These are phyloP conservation scores for Ormyrus labotus DNA, from an alignment of 2,888 invertebrate species.

Conservation along the genomic window DNA sequence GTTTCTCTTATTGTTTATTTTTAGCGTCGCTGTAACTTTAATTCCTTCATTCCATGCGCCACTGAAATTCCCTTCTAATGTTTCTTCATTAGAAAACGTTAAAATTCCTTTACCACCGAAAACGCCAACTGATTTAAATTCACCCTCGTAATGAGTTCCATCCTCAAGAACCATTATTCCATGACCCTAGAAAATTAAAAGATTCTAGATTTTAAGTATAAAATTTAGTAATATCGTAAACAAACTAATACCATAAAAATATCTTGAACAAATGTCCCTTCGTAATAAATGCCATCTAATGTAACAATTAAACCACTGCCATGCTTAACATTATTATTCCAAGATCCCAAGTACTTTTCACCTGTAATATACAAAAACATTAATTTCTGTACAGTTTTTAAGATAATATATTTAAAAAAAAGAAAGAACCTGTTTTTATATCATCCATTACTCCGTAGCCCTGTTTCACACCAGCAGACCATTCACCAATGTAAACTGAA, in stretches of 20 bases:
- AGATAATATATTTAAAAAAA: background rate
- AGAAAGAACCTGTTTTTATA: conserved; percentile 81
- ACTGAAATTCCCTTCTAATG: conserved; percentile 84
- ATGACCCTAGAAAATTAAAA: conserved; percentile 81
- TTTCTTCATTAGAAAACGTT: conserved; percentile 87
- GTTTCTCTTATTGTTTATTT: conserved; percentile 81
- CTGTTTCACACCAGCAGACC: conserved; percentile 85
- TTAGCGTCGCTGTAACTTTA: conserved; percentile 86
- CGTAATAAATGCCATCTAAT: conserved; percentile 93
- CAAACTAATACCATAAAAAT: conserved; percentile 80
- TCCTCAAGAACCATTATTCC: conserved; percentile 93
- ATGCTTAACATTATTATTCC: conserved; percentile 89
- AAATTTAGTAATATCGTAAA: background rate
- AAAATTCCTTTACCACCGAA: conserved; percentile 89
- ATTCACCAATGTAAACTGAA: conserved; percentile 93
- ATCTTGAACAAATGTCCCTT: conserved; percentile 89
- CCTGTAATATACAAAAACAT: conserved; percentile 73
- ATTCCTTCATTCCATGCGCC: conserved; percentile 88
- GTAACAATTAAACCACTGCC: conserved; percentile 92
- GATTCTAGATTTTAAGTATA: conserved; percentile 9
- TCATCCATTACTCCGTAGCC: conserved; percentile 95
- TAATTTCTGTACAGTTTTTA: background rate
- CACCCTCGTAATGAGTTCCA: conserved; percentile 92
- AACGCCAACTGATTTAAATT: conserved; percentile 87
- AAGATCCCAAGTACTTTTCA: conserved; percentile 93